Conservation (phyloP, 2,797 vertebrate genomes). For the Dicrostonyx torquatus region DNA sequence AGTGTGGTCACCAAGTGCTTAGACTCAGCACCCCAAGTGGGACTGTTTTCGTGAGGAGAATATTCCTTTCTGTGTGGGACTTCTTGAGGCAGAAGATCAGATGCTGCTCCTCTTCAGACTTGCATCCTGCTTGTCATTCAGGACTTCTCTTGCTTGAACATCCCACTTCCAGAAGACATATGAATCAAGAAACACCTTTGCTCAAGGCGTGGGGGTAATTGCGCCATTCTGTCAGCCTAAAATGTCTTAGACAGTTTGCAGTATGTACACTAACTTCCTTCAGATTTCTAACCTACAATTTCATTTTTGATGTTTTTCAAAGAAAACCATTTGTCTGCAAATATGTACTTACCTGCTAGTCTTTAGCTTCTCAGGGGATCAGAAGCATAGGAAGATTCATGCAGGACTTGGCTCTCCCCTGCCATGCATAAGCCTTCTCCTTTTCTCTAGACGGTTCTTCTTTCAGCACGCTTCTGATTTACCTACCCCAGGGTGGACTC, state of each 20-base stretch:
- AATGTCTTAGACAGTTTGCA: background rate
- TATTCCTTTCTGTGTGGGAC: background rate
- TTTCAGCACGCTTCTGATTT: background rate
- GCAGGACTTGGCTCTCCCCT: background rate
- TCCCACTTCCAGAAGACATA: background rate
- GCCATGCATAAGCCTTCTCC: background rate
- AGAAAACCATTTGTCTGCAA: background rate
- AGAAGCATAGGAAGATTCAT: background rate
- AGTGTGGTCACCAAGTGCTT: background rate
- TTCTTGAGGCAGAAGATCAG: background rate
- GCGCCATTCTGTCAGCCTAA: background rate
- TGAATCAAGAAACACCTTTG: conserved; percentile 10
- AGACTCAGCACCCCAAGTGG: background rate
- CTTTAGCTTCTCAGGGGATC: background rate
- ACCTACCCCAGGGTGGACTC: background rate
- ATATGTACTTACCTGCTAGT: background rate
- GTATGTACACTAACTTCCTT: background rate
- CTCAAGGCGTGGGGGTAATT: background rate
- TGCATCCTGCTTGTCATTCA: background rate
- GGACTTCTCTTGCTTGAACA: background rate
- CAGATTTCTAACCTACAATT: background rate
- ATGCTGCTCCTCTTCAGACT: background rate
- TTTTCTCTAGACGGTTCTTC: background rate
- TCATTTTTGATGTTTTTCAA: background rate
- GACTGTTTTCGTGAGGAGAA: background rate